Percentiles rank a stretch among this genome's conserved stretches.
phyloP scores from a whole-genome alignment of 2,797 vertebrate species.

The Echiichthys vipera region DNA sequence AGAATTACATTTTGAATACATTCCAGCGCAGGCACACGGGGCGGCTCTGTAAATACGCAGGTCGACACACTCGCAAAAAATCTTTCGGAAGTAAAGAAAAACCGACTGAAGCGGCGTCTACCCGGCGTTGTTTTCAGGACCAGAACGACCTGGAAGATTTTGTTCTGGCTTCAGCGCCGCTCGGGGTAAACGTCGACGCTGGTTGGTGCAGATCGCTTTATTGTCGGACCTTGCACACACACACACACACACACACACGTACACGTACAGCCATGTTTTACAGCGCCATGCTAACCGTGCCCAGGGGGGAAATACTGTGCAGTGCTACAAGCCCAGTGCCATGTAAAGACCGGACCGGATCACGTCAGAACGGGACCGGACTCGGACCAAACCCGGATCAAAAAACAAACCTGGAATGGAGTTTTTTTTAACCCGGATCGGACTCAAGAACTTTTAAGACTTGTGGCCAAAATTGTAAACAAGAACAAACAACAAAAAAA shows the following conservation, averaged over 20 bases:
- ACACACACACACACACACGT: slow-evolving; percentile 56
- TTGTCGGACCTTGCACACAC: slow-evolving; percentile 53
- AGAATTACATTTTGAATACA: slow-evolving; percentile 81
- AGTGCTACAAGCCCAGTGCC: slow-evolving; percentile 84
- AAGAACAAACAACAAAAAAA: too few relatives aligned
- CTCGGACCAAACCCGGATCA: slow-evolving; percentile 73
- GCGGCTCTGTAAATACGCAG: slow-evolving; percentile 58
- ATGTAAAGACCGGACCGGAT: slow-evolving; percentile 78
- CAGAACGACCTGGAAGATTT: slow-evolving; percentile 50
- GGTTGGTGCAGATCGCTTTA: slow-evolving; percentile 47
- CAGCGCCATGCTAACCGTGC: slow-evolving; percentile 61
- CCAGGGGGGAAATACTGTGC: slow-evolving; percentile 77
- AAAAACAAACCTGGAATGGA: slow-evolving; percentile 50
- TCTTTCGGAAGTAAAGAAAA: slow-evolving; percentile 17
- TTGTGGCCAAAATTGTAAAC: slow-evolving; percentile 80
- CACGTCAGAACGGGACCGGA: slow-evolving; percentile 70
- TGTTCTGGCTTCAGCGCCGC: slow-evolving; percentile 46
- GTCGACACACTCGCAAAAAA: slow-evolving; percentile 33
- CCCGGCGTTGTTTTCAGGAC: slow-evolving; percentile 52
- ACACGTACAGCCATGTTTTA: slow-evolving; percentile 69
- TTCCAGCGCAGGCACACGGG: slow-evolving; percentile 83
- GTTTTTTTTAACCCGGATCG: slow-evolving; percentile 53
- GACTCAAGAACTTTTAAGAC: slow-evolving; percentile 70
- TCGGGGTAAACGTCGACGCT: neutral
- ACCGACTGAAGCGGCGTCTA: too few relatives aligned